Base-by-base conservation (phyloP, 2,888 invertebrate genomes). In the Galerucella nymphaeae region DNA sequence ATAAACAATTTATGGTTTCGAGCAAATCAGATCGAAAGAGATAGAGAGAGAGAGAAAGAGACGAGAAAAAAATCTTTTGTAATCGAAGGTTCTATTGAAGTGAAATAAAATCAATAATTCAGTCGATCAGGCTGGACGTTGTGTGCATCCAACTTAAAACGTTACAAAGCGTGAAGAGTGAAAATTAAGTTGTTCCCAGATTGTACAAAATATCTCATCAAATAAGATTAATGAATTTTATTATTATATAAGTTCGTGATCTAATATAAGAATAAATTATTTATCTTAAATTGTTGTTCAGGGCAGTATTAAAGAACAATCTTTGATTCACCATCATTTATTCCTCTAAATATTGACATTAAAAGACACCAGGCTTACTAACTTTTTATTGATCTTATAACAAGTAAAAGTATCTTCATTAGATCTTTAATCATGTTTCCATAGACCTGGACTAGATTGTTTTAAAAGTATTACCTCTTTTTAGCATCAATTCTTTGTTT, bases 231-330 rank as follows among this genome's bases (percentile, higher is more conserved):
- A 76, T 76, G 76, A 74, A 76, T 66, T 73, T 76, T 76, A 77
- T 77, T 77, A 76, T 77, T 69, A 76, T 38, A 38, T 73, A 41
- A 70, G 75, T 73, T 71, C 77, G 76, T 77, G 77, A 77, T 76
- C 75, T 75, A 75, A 77, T 77, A 77, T 75, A 73, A 61, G 77
- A 75, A 76, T 75, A 75, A 75, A 77, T 77, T 75, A 76, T 77
- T 77, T 77, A 76, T 73, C 45, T 73, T 74, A 72, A 74, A 69
- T 75, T 71, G 75, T 75, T 75, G 70, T 74, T 73, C 75, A 76
- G 70, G 57, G 18, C 57, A 57, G 70, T 13, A 70, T 45, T 70
- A 6, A 41, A 9, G 6, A 53, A 53, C 5, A n/a, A 50, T 64
- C 6, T 50, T 8, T 38, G 30, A 38, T 38, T 9, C 5, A 38